phyloP scores from a whole-genome alignment of 2,797 vertebrate genomes.

The Cottoperca gobio region DNA sequence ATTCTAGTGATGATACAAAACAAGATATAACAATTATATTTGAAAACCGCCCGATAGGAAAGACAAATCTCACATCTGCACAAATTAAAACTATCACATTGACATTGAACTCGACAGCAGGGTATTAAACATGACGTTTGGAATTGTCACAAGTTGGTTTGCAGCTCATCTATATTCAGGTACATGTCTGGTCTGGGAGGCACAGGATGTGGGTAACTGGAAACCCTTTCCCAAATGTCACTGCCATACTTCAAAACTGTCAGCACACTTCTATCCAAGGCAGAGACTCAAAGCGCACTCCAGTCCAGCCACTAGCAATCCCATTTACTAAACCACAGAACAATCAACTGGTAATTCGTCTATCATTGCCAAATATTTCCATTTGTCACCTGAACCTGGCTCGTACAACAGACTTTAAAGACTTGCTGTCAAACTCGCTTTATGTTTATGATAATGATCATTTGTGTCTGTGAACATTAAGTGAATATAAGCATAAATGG shows the following conservation, averaged over 20 bases:
- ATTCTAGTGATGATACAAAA: neutral
- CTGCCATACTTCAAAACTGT: constrained; percentile 78
- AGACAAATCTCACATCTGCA: neutral
- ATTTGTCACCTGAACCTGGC: constrained; percentile 18
- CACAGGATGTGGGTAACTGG: constrained; percentile 76
- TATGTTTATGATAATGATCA: neutral
- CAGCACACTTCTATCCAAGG: constrained; percentile 68
- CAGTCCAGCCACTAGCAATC: constrained; percentile 38
- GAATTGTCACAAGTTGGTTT: constrained; percentile 33
- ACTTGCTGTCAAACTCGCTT: neutral
- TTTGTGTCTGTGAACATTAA: neutral
- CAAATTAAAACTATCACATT: constrained; percentile 14
- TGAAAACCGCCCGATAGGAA: neutral
- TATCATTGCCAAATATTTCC: constrained; percentile 41
- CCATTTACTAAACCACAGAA: constrained; percentile 53
- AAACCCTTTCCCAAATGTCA: constrained; percentile 80
- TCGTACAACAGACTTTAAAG: neutral
- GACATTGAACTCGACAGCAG: constrained; percentile 12
- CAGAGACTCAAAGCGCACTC: constrained; percentile 53
- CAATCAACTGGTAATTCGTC: constrained; percentile 49
- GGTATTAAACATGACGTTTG: constrained; percentile 28
- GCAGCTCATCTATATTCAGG: constrained; percentile 67
- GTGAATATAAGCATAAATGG: neutral
- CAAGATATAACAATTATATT: neutral
- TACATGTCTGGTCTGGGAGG: constrained; percentile 59